phyloP scores from a whole-genome alignment of 2,888 invertebrate species.

The Meiosimyza platycephala region DNA sequence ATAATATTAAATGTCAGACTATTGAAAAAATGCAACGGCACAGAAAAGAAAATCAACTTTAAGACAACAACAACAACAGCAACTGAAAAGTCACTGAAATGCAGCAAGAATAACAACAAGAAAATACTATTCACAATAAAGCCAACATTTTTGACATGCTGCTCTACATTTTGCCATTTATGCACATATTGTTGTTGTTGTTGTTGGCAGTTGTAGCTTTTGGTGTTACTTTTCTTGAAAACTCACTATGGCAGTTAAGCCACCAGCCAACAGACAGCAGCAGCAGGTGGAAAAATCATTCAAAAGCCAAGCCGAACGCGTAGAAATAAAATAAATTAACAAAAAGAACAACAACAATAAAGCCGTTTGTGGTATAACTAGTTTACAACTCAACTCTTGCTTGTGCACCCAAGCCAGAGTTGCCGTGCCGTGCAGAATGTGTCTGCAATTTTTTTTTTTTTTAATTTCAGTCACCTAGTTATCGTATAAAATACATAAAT shows the following conservation, averaged over 20 bases:
- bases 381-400: no score
- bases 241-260: background rate
- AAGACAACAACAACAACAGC: background rate
- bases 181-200: conserved; percentile 2
- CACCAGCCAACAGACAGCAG: background rate
- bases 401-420: no score
- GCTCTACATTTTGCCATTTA: conserved; percentile 31
- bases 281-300: background rate
- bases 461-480: no score
- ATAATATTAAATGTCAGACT: no score
- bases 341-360: no score
- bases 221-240: conserved; percentile 5
- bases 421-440: no score
- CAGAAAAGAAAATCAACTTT: no score
- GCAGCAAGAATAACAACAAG: conserved; percentile 8
- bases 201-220: conserved; percentile 15
- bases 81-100: conserved; percentile 10
- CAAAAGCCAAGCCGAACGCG: background rate
- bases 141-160: conserved; percentile 30
- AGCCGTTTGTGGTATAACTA: no score
- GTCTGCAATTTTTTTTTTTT: no score
- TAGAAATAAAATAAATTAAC: background rate
- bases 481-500: no score
- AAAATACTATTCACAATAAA: background rate
- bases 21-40: no score